These are phyloP conservation scores for Ictalurus furcatus DNA, from an alignment of 2,113 vertebrate species.

Conservation along the genomic window DNA sequence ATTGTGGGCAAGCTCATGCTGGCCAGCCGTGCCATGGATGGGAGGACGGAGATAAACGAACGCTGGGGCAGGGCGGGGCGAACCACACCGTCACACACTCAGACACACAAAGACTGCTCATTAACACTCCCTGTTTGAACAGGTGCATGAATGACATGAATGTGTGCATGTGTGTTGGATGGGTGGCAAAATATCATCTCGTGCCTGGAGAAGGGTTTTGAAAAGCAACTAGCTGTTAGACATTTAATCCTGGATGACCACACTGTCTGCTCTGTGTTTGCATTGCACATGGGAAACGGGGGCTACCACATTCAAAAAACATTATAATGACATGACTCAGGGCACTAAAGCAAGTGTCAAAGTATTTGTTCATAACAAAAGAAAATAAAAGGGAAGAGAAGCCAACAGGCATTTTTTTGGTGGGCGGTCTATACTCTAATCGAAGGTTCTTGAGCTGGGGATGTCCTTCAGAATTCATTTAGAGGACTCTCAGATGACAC, in stretches of 20 bases:
- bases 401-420: conserved; percentile 2
- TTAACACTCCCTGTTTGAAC: conserved; percentile 73
- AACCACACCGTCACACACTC: conserved; percentile 44
- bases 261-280: conserved; percentile 36
- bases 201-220: conserved; percentile 46
- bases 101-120: conserved; percentile 62
- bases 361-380: conserved; percentile 10
- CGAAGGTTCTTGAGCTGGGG: not conserved
- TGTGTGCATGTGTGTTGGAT: conserved; percentile 41
- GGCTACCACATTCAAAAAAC: conserved; percentile 26
- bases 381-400: not conserved
- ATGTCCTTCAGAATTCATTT: not conserved
- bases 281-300: conserved; percentile 25
- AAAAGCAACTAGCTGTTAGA: conserved; percentile 43
- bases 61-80: conserved; percentile 45
- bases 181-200: conserved; percentile 51
- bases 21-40: conserved; percentile 47
- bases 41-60: conserved; percentile 54
- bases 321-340: conserved; percentile 27
- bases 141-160: conserved; percentile 66
- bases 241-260: conserved; percentile 46
- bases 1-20: conserved; percentile 56
- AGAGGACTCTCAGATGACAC: conserved; percentile 35
- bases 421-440: not conserved
- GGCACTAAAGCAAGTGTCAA: conserved; percentile 7